These are phyloP conservation scores for Tinamus guttatus DNA, from an alignment of 2,113 vertebrate species.

Conservation along the genomic window DNA sequence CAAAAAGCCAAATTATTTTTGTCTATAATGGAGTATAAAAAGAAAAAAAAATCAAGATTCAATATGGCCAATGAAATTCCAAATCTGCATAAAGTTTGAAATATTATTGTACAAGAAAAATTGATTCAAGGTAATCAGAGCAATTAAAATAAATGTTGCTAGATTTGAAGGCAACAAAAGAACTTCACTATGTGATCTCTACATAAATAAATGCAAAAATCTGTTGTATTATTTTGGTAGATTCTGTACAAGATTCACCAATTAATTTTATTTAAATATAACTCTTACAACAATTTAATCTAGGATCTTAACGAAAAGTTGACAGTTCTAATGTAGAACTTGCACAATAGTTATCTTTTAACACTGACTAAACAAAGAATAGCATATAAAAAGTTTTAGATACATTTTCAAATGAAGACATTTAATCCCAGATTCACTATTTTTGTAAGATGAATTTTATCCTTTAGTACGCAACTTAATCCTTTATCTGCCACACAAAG, in stretches of 20 bases:
- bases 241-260: constrained; percentile 50
- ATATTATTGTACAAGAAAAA: background rate
- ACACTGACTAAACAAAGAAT: constrained; percentile 16
- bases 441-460: constrained; percentile 37
- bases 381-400: constrained; percentile 48
- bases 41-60: background rate
- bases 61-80: background rate
- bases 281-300: constrained; percentile 2
- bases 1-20: background rate
- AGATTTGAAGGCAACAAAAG: constrained; percentile 11
- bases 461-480: constrained; percentile 20
- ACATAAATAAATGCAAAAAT: constrained; percentile 53
- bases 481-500: constrained; percentile 40
- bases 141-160: background rate
- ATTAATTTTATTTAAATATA: constrained; percentile 66
- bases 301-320: background rate
- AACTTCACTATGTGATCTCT: constrained; percentile 10
- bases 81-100: background rate
- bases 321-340: constrained; percentile 73
- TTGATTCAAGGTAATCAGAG: background rate
- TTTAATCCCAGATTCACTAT: constrained; percentile 19
- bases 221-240: constrained; percentile 49
- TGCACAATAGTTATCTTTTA: constrained; percentile 22
- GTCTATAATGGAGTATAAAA: background rate
- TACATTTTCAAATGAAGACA: constrained; percentile 11